Percentiles rank a stretch among this genome's conserved stretches.
Evolutionary conservation across 2,888 invertebrate species (phyloP).

Genomic region (Agrotis clavis): DNA sequence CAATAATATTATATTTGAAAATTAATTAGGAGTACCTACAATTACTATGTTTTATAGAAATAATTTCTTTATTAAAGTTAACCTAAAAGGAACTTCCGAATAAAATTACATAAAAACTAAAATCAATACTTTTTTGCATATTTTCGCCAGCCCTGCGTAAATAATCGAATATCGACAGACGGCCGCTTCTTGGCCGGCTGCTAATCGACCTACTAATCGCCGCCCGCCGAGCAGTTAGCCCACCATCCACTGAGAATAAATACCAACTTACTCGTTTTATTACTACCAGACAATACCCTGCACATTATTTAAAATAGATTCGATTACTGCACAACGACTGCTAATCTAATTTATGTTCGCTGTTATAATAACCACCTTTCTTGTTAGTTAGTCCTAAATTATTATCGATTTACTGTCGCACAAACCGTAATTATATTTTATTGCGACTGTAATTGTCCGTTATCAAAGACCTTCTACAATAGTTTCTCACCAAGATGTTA

Average conservation of each 20-base stretch:
- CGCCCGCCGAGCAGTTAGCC: slow-evolving; percentile 68
- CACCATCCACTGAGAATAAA: slow-evolving; percentile 65
- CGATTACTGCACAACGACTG: slow-evolving; percentile 29
- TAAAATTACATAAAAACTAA: too few relatives aligned
- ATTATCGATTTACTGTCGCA: slow-evolving; percentile 34
- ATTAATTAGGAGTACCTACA: too few relatives aligned
- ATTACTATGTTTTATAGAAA: too few relatives aligned
- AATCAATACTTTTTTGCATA: neutral
- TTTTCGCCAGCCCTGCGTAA: slow-evolving; percentile 75
- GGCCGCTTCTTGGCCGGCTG: slow-evolving; percentile 80
- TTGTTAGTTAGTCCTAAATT: slow-evolving; percentile 35
- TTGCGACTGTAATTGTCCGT: slow-evolving; percentile 18
- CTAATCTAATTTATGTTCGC: slow-evolving; percentile 23
- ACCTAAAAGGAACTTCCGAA: too few relatives aligned
- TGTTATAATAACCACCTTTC: slow-evolving; percentile 24
- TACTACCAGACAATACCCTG: slow-evolving; percentile 28
- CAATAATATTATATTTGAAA: too few relatives aligned
- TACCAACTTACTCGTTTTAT: slow-evolving; percentile 63
- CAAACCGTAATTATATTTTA: slow-evolving; percentile 29
- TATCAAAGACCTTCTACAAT: slow-evolving; percentile 2
- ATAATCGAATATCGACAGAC: slow-evolving; percentile 79
- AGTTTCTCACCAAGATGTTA: slow-evolving; percentile 27
- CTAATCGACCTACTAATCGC: slow-evolving; percentile 87
- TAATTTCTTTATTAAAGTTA: too few relatives aligned
- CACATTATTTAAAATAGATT: slow-evolving; percentile 39